Base-by-base conservation (phyloP, 2,797 vertebrate genomes). In the Hypotaenidia okinawae region DNA sequence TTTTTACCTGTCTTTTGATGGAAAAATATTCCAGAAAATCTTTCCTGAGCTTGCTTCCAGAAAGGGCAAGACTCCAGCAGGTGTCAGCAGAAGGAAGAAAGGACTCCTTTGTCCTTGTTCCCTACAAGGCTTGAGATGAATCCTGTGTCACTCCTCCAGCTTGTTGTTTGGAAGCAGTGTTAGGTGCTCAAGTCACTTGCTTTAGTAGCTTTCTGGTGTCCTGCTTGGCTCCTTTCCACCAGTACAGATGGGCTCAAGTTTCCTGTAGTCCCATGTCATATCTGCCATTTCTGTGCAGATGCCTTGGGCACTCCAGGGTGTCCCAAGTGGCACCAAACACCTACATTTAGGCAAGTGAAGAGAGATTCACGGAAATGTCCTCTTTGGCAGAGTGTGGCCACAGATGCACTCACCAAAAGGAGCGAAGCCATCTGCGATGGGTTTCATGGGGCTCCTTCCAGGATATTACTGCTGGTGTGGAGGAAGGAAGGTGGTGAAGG, bases 171-270 rank as follows among this genome's bases (percentile, higher is more conserved):
- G 62, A 91, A 84, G 57, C 43, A 80, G 16, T 8, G 16, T 84
- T 64, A 87, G 64, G 24, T 90, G 41, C 54, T 82, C 0, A 1
- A 61, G 58, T 72, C 2, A 3, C 61, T 84, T 70, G 39, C 52
- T 77, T 79, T 72, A 58, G 67, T 51, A 64, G 32, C 35, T 58
- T 75, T 90, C 73, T 90, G 67, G 43, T 90, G 86, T 59, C 58
- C 66, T 87, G 23, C 18, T 57, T 95, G 95, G 88, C 92, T 91
- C 76, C n/a, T 55, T 93, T 74, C 92, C 88, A 90, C n/a, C 32
- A 24, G 35, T 87, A 24, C 94, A 95, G 93, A 95, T 93, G 86
- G 95, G 47, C 66, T 51, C 80, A 86, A 62, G 45, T 78, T 83
- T 93, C 74, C 67, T 73, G 43, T 73, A 73, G 86, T 82, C 30